Percentiles rank a stretch among this genome's conserved stretches.
Evolutionary conservation across 2,113 vertebrate genomes (phyloP).

Genomic region (Macrotis lagotis): DNA sequence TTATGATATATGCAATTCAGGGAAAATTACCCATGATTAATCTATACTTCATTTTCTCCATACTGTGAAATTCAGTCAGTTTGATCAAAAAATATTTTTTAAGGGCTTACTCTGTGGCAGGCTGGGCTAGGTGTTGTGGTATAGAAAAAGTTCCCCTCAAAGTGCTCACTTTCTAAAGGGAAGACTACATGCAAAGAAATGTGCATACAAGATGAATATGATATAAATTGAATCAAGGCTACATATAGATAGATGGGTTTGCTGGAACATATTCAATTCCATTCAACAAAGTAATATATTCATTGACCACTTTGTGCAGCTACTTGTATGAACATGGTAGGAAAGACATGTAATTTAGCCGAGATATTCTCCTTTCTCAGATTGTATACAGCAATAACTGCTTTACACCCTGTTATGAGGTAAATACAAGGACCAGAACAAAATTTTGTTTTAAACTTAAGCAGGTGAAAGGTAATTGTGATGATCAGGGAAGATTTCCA

Average conservation of each 20-base stretch:
- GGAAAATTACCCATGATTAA: conserved; percentile 15
- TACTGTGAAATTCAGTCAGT: not conserved
- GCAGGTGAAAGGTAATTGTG: not conserved
- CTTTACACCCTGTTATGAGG: not conserved
- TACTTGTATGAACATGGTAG: not conserved
- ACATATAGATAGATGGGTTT: not conserved
- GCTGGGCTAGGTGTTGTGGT: not conserved
- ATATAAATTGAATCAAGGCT: not conserved
- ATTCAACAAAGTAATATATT: not conserved
- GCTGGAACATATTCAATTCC: not conserved
- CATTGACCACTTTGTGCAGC: not conserved
- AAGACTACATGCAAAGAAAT: not conserved
- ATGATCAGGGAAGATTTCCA: not conserved
- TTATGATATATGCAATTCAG: conserved; percentile 24
- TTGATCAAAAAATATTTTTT: not conserved
- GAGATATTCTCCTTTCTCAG: not conserved
- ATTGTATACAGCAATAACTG: not conserved
- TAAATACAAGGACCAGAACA: not conserved
- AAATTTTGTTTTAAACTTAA: not conserved
- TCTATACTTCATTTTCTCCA: not conserved
- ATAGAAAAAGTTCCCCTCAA: not conserved
- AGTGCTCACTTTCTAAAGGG: not conserved
- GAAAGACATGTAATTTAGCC: not conserved
- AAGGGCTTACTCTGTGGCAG: not conserved
- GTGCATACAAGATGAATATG: not conserved